Conservation (phyloP, 2,797 vertebrate genomes). For the Dermochelys coriacea region DNA sequence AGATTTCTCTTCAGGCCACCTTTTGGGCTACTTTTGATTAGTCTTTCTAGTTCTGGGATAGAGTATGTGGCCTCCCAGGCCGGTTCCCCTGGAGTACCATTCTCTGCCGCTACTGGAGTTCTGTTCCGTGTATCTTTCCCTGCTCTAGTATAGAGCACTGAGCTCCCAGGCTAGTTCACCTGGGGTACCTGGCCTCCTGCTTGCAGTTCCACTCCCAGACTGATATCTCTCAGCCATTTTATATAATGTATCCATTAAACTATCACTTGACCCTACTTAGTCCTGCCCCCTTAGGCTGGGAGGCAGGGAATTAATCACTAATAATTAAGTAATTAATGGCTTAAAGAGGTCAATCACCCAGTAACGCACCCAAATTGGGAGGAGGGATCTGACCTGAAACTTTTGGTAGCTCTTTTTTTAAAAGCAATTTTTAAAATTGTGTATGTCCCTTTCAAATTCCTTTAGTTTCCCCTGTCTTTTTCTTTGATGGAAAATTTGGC, state of each 20-base stretch:
- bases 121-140: no score
- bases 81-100: no score
- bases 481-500: background rate
- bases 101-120: no score
- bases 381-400: background rate
- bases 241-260: background rate
- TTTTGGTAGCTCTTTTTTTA: background rate
- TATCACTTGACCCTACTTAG: background rate
- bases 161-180: no score
- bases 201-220: no score
- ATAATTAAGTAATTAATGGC: no score
- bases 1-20: background rate
- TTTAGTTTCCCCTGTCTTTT: fast-evolving
- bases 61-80: no score
- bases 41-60: background rate
- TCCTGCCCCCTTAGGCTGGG: background rate
- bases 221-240: background rate
- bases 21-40: background rate
- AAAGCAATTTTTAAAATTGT: no score
- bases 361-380: background rate
- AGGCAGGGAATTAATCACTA: background rate
- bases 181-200: no score
- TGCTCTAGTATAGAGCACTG: no score
- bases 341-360: background rate
- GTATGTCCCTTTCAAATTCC: background rate